Conservation (phyloP, 2,797 vertebrate genomes). For the Rhabdophis nuchalis region DNA sequence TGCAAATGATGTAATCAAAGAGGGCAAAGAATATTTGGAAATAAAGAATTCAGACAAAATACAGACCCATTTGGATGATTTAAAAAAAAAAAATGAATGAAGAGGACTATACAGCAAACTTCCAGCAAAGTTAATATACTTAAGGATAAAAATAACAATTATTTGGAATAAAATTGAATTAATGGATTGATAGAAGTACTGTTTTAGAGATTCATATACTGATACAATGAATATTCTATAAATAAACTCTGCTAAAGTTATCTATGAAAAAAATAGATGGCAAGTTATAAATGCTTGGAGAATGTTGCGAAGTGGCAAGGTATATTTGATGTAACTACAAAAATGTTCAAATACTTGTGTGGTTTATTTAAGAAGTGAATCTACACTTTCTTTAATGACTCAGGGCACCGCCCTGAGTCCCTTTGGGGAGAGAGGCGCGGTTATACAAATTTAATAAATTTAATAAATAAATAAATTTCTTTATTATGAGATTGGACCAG, state of each 20-base stretch:
- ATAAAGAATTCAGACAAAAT: background rate
- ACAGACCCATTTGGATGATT: background rate
- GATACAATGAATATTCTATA: background rate
- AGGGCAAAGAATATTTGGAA: background rate
- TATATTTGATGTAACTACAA: background rate
- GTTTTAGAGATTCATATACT: background rate
- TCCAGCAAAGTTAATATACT: background rate
- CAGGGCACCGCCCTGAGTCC: too few species aligned
- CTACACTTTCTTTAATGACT: background rate
- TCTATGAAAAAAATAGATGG: background rate
- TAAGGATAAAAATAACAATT: background rate
- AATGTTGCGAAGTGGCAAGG: background rate
- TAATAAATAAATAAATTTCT: too few species aligned
- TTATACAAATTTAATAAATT: too few species aligned
- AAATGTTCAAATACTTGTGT: background rate
- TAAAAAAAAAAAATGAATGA: background rate
- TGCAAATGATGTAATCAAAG: background rate
- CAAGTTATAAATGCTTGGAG: background rate
- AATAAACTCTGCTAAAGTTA: background rate
- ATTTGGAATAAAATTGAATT: background rate
- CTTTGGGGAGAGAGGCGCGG: too few species aligned
- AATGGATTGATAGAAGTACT: background rate
- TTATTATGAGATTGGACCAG: background rate
- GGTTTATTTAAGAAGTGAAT: background rate
- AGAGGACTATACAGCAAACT: background rate